Base-by-base conservation (phyloP, 1,140 invertebrate genomes). In the Cotesia glomerata region DNA sequence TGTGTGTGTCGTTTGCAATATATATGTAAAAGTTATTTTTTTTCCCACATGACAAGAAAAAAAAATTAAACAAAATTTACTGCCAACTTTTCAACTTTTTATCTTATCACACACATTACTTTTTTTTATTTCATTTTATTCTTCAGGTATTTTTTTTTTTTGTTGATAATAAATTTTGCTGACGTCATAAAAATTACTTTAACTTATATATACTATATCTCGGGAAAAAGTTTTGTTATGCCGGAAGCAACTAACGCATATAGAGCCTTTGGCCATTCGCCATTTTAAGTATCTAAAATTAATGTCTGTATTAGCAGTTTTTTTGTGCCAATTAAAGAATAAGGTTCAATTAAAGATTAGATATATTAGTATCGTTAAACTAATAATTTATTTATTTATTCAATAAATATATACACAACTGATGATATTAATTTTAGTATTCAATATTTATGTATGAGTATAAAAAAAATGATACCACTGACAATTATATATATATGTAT, bases 141-240 rank as follows among this genome's bases (percentile, higher is more conserved):
- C 34, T 13, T 64, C n/a, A 4, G 8, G 18, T 32, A 61, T 26
- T 36, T 63, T 4, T 63, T 4, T 63, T 39, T 36, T 49, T 51
- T 51, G 51, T 51, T 65, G n/a, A 51, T 26, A 67, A 35, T 35
- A 54, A 67, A 67, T 54, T 54, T 11, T 18, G 32, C n/a, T 67
- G 32, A 32, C 65, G 32, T 67, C 49, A 13, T 67, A 67, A 67
- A 67, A 67, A 67, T 54, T 67, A 67, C 65, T 13, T 34, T 49
- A 56, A 67, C 51, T 67, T 35, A 26, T 13, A 16, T 56, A n/a
- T 2, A 7, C 14, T 56, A 66, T 67, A 67, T 51, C 63, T 26
- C n/a, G 8, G 16, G 1, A 54, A 13, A 67, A 54, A 54, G 32
- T 49, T 67, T 67, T 16, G 51, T 65, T 14, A 5, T 26, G 63